A percentile compares a stretch with the other conserved stretches of the same genome.
Evolutionary conservation across 2,797 vertebrate species (phyloP).

Genomic region (Chrosomus eos): DNA sequence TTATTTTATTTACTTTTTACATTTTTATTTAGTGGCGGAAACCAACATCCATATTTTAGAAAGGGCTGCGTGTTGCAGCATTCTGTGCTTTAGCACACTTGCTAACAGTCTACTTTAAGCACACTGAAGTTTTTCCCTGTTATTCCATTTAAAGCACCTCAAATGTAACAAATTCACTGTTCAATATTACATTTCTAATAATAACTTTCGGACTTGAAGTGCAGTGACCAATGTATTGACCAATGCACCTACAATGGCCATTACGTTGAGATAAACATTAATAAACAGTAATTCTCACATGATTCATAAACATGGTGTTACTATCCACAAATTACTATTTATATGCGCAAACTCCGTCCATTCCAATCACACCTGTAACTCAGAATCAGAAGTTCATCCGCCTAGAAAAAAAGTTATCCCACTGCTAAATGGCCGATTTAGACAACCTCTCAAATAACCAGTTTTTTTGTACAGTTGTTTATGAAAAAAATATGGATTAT

Average conservation of each 20-base stretch:
- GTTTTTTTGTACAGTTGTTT: background rate
- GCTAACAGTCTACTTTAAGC: background rate
- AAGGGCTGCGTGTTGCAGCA: background rate
- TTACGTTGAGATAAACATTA: background rate
- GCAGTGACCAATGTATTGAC: background rate
- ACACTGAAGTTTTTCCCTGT: background rate
- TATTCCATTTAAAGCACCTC: background rate
- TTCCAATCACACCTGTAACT: background rate
- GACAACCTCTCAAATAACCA: background rate
- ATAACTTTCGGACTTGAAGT: background rate
- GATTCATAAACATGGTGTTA: background rate
- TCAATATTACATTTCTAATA: background rate
- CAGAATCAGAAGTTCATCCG: background rate
- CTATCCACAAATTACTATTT: background rate
- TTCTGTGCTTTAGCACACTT: background rate
- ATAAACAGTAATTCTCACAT: background rate
- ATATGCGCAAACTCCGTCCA: background rate
- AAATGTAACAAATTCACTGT: background rate
- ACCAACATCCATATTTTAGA: background rate
- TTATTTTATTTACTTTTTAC: too few species aligned
- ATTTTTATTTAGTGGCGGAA: background rate
- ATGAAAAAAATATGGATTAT: too few species aligned
- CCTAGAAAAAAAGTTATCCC: background rate
- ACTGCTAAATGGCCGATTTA: background rate
- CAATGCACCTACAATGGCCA: background rate